Conservation (phyloP, 2,888 invertebrate genomes). For the Ophraella communa region DNA sequence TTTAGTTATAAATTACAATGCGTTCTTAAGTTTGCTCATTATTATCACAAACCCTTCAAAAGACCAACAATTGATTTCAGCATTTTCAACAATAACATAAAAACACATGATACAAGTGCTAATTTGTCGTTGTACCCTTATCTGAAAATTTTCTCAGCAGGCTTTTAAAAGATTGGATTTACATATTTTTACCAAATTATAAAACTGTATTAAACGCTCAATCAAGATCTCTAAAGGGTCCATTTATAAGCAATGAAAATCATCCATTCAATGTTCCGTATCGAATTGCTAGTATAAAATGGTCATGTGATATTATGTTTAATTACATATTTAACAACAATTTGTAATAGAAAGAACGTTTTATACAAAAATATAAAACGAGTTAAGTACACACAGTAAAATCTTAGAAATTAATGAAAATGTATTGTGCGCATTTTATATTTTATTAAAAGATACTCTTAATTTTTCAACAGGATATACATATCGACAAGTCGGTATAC, state of each 20-base stretch:
- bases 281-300: slow-evolving; percentile 25
- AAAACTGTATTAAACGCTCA: too few relatives aligned
- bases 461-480: slow-evolving; percentile 12
- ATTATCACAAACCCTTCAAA: not conserved
- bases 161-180: not conserved
- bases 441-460: slow-evolving; percentile 30
- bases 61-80: not conserved
- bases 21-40: not conserved
- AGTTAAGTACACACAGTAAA: slow-evolving; percentile 36
- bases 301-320: slow-evolving; percentile 32
- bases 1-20: too few relatives aligned
- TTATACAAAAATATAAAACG: slow-evolving; percentile 40
- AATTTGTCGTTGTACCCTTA: slow-evolving; percentile 17
- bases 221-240: too few relatives aligned
- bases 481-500: slow-evolving; percentile 20
- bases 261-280: slow-evolving; percentile 10
- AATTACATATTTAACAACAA: slow-evolving; percentile 38
- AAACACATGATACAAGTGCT: not conserved
- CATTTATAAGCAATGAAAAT: slow-evolving; percentile 22
- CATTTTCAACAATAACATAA: not conserved
- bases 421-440: slow-evolving; percentile 44
- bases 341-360: slow-evolving; percentile 40
- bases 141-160: not conserved
- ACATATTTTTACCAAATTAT: not conserved
- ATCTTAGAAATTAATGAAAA: slow-evolving; percentile 38